Evolutionary conservation across 2,888 invertebrate species (phyloP).

Genomic region (Thera obeliscata): DNA sequence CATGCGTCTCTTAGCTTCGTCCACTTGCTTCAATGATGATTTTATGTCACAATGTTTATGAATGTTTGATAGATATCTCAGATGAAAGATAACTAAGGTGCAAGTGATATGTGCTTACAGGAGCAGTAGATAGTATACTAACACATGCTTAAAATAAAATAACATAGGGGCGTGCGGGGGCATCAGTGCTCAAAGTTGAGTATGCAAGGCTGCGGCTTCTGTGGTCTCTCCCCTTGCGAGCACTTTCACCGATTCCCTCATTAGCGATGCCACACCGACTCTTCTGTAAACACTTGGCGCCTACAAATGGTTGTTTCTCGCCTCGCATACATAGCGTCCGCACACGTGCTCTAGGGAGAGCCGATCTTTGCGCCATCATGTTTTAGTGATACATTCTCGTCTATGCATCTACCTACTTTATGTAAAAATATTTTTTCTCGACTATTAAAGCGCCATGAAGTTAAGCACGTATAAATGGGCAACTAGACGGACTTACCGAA

Average conservation of each 20-base stretch:
- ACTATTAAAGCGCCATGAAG: no score
- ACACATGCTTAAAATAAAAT: conserved; percentile 47
- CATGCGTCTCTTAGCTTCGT: conserved; percentile 37
- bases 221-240: conserved; percentile 57
- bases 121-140: conserved; percentile 34
- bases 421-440: no score
- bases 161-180: conserved; percentile 45
- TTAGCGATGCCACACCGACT: conserved; percentile 72
- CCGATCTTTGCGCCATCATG: conserved; percentile 45
- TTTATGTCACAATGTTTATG: neutral
- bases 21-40: conserved; percentile 30
- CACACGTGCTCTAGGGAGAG: conserved; percentile 47
- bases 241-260: conserved; percentile 74
- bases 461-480: no score
- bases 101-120: neutral
- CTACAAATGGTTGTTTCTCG: conserved; percentile 69
- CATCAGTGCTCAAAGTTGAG: conserved; percentile 45
- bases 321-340: conserved; percentile 49
- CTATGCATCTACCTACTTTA: neutral
- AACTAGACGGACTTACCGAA: no score
- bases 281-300: conserved; percentile 73
- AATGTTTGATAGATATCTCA: neutral
- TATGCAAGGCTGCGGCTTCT: conserved; percentile 51
- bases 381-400: conserved; percentile 23
- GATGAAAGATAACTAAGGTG: neutral